Evolutionary conservation across 2,113 vertebrate genomes (phyloP).

Genomic region (Corvus moneduloides): DNA sequence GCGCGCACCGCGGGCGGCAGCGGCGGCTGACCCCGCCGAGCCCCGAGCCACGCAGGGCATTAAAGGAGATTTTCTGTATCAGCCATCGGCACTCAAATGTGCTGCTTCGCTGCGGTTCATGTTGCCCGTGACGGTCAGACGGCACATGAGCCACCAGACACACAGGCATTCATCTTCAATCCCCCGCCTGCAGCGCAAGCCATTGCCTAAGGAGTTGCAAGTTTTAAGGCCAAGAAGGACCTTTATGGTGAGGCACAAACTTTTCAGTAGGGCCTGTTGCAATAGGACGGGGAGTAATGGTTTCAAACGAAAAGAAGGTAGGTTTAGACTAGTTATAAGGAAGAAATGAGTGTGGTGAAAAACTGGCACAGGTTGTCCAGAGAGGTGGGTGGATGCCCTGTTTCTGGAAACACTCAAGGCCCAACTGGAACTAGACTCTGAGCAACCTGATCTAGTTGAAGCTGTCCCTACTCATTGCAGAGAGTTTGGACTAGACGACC

Average conservation of each 20-base stretch:
- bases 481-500: background rate
- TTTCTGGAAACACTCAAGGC: background rate
- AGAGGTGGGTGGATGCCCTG: background rate
- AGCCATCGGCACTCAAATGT: fast-evolving
- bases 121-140: background rate
- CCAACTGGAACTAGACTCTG: background rate
- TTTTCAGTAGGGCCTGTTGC: background rate
- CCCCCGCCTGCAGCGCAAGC: fast-evolving
- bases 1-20: background rate
- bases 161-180: fast-evolving
- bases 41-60: fast-evolving
- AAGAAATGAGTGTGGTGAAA: background rate
- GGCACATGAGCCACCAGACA: fast-evolving
- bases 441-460: background rate
- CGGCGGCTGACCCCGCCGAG: too few species aligned
- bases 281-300: background rate
- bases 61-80: fast-evolving
- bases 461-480: background rate
- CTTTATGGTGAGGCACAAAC: background rate
- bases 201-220: fast-evolving
- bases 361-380: background rate
- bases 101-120: background rate
- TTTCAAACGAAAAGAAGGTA: background rate
- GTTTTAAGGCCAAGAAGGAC: background rate
- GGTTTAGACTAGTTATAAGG: background rate